These are phyloP conservation scores for Luffia ferchaultella DNA, from an alignment of 2,888 invertebrate species.

Conservation along the genomic window DNA sequence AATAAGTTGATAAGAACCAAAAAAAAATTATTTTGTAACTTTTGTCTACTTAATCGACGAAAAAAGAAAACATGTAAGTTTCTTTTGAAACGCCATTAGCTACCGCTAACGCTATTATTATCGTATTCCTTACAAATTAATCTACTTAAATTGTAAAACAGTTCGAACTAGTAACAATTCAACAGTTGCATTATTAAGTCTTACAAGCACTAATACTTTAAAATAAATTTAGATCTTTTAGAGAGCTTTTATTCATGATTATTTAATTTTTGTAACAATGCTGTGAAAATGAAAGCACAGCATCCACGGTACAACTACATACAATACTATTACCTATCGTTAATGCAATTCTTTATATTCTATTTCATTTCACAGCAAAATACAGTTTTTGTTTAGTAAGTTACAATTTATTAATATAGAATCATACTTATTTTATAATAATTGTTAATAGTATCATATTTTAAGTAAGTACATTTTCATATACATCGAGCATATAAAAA, in stretches of 20 bases:
- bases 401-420: no score
- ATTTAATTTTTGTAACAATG: constrained; percentile 5
- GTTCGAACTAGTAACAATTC: constrained; percentile 27
- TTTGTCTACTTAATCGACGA: no score
- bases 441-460: not conserved
- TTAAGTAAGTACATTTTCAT: not conserved
- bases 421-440: not conserved
- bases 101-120: constrained; percentile 2
- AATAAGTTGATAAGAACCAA: no score
- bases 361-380: not conserved
- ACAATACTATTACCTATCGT: no score
- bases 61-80: no score
- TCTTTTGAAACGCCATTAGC: not conserved
- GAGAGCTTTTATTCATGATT: constrained; percentile 14
- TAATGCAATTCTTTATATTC: not conserved
- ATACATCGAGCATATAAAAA: constrained; percentile 34
- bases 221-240: not conserved
- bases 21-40: no score
- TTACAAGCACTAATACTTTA: not conserved
- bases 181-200: constrained; percentile 19
- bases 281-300: not conserved
- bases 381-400: not conserved
- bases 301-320: no score
- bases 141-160: constrained; percentile 3
- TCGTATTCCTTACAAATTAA: constrained; percentile 8